Evolutionary conservation across 2,888 invertebrate genomes (phyloP).

Genomic region (Melanophora roralis): DNA sequence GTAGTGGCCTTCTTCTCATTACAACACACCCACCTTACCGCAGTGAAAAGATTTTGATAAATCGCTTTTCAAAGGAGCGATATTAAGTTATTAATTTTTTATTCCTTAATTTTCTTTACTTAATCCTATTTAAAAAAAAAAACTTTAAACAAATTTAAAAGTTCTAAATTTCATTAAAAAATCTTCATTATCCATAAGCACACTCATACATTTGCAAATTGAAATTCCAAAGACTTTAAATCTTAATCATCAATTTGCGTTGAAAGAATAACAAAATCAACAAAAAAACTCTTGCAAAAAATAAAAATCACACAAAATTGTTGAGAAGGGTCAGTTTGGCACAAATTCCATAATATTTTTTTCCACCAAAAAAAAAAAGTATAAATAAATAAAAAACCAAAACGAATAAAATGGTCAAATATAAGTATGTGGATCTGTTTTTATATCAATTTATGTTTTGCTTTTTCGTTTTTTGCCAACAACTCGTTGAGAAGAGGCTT

Average conservation of each 20-base stretch:
- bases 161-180: too few relatives aligned
- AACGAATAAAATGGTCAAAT: not conserved
- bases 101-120: too few relatives aligned
- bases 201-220: not conserved
- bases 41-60: too few relatives aligned
- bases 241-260: slow-evolving; percentile 36
- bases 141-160: too few relatives aligned
- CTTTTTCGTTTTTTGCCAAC: not conserved
- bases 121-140: too few relatives aligned
- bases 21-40: not conserved
- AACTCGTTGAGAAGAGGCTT: not conserved
- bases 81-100: too few relatives aligned
- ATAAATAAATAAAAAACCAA: not conserved
- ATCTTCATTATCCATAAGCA: not conserved
- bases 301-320: slow-evolving; percentile 30
- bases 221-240: slow-evolving; percentile 24
- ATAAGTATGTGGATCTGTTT: not conserved
- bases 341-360: not conserved
- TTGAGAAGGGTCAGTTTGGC: slow-evolving; percentile 55
- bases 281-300: not conserved
- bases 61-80: too few relatives aligned
- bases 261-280: not conserved
- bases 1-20: not conserved
- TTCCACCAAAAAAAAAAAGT: not conserved
- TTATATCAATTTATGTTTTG: not conserved